phyloP scores from a whole-genome alignment of 2,888 invertebrate genomes.

The Patella caerulea region DNA sequence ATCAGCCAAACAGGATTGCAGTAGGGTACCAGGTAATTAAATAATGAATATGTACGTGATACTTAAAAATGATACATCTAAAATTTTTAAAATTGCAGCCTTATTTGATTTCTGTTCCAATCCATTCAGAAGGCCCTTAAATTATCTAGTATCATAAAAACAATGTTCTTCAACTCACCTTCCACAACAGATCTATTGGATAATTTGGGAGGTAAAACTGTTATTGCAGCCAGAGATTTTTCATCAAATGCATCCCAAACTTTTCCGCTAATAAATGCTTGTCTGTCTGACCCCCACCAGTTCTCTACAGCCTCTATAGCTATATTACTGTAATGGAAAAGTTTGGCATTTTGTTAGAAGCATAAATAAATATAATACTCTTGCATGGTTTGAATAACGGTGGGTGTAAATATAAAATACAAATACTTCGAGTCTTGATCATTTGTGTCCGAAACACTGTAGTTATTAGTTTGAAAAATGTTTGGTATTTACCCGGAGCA shows the following conservation, averaged over 20 bases:
- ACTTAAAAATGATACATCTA: too few relatives aligned
- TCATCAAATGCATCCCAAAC: constrained; percentile 68
- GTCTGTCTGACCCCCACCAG: constrained; percentile 68
- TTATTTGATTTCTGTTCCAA: too few relatives aligned
- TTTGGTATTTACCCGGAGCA: not conserved
- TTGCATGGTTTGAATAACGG: too few relatives aligned
- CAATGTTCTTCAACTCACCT: constrained; percentile 51
- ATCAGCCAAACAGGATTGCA: too few relatives aligned
- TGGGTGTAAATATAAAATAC: too few relatives aligned
- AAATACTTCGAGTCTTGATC: not conserved
- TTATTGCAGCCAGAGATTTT: constrained; percentile 47
- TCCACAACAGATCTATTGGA: constrained; percentile 80
- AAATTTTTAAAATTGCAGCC: too few relatives aligned
- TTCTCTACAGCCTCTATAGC: constrained; percentile 63
- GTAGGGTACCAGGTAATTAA: too few relatives aligned
- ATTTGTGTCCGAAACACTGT: not conserved
- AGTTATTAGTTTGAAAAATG: not conserved
- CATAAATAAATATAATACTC: too few relatives aligned
- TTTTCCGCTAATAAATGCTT: constrained; percentile 64
- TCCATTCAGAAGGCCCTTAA: too few relatives aligned
- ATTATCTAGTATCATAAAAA: too few relatives aligned
- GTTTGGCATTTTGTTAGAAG: too few relatives aligned
- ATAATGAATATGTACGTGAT: too few relatives aligned
- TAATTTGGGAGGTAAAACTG: constrained; percentile 86
- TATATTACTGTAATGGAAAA: not conserved